Conservation (phyloP, 2,888 invertebrate genomes). For the Tetanocera ferruginea region DNA sequence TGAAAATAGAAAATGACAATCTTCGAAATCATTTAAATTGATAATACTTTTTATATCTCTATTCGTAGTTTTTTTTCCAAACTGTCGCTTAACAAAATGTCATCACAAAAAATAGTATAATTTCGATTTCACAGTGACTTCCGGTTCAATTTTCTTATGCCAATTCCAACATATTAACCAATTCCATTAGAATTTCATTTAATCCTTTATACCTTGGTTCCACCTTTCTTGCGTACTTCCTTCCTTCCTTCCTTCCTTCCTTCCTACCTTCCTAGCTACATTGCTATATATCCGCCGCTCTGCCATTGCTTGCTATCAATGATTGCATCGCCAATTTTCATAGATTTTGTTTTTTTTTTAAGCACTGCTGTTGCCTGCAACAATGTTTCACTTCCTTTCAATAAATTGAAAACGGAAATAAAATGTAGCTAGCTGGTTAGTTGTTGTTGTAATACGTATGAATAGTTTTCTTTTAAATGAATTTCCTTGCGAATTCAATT, state of each 20-base stretch:
- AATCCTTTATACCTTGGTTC: conserved; percentile 6
- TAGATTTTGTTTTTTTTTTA: not conserved
- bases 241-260: not conserved
- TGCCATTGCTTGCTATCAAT: not conserved
- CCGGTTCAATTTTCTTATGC: conserved; percentile 16
- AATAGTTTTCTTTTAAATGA: conserved; percentile 34
- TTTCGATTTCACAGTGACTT: conserved; percentile 6
- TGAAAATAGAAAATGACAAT: too few relatives aligned
- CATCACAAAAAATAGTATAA: too few relatives aligned
- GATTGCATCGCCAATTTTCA: not conserved
- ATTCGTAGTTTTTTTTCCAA: too few relatives aligned
- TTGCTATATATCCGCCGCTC: not conserved
- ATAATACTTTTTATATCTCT: too few relatives aligned
- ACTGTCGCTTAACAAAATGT: too few relatives aligned
- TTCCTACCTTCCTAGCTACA: not conserved
- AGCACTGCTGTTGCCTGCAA: conserved; percentile 1
- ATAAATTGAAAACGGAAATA: conserved; percentile 55
- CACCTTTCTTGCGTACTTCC: not conserved
- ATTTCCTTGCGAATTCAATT: conserved; percentile 57
- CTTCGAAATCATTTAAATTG: too few relatives aligned
- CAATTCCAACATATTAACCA: conserved; percentile 16
- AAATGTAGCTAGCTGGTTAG: conserved; percentile 40
- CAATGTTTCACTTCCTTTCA: conserved; percentile 32
- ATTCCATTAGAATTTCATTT: conserved; percentile 10
- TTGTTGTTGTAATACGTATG: conserved; percentile 33